Evolutionary conservation across 2,797 vertebrate genomes (phyloP), one percentile per base, ranked within the genome.

Genomic region (Cynopterus sphinx): DNA sequence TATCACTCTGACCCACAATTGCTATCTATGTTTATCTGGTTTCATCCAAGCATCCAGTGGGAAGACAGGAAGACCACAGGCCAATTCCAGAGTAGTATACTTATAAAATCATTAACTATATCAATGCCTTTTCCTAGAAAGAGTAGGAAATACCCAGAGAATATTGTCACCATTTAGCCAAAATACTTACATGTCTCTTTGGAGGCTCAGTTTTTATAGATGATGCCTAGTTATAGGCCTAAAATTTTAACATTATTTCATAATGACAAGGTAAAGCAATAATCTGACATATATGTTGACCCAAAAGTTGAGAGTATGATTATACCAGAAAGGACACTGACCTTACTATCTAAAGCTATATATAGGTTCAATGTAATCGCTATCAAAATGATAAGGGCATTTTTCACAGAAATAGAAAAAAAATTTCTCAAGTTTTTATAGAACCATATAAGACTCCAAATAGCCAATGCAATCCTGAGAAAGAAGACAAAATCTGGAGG

Each of bases 211-310:
- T 94, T 95, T 88, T 88, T 68, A 3, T 57, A 95, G 85, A 79
- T 36, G 49, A 33, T 68, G 53, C 65, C 98, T 98, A 98, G 87
- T 97, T 95, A 95, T 97, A 98, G 98, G 91, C 51, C 94, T 92
- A 53, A 95, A 93, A 97, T 98, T 97, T 98, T 96, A 98, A 98
- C 97, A 97, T 98, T 97, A 96, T 91, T 97, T 65, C 84, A 94
- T 97, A 98, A 98, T 97, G 96, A 95, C 93, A 97, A 79, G 93
- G 91, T 96, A 97, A 98, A 95, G 97, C 95, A 98, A 97, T 82
- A 96, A 96, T 97, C 96, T 98, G 97, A 97, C 97, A 97, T 87
- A 98, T 97, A 96, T 95, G 70, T 87, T 97, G 97, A 96, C 96
- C 97, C 70, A 96, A 97, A 98, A 73, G 73, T 67, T 96, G 90